Percentiles rank a stretch among this genome's conserved stretches.
Evolutionary conservation across 2,888 invertebrate genomes (phyloP).

Genomic region (Drosophila buzzatii): DNA sequence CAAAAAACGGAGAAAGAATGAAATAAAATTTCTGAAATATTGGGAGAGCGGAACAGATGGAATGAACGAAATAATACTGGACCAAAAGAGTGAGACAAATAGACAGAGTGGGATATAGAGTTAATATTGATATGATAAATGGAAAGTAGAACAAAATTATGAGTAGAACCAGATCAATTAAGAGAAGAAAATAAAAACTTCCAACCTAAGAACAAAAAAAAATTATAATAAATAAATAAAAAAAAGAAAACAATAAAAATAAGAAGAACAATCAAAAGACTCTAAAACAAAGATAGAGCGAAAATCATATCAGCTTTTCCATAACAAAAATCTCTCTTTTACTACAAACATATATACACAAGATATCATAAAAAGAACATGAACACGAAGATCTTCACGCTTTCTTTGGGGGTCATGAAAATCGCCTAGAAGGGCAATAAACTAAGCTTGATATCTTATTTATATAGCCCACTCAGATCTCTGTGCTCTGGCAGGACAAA

Average conservation of each 20-base stretch:
- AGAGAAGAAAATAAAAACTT: not conserved
- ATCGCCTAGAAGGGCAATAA: constrained; percentile 4
- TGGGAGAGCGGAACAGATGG: no score
- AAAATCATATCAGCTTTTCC: not conserved
- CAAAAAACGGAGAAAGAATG: no score
- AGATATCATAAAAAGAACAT: not conserved
- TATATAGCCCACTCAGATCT: not conserved
- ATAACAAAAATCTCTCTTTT: not conserved
- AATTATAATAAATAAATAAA: not conserved
- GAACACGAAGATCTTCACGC: constrained; percentile 1
- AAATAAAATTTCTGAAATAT: no score
- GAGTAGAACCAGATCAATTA: not conserved
- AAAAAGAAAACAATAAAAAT: no score
- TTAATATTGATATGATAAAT: not conserved
- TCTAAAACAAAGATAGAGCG: not conserved
- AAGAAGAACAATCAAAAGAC: not conserved
- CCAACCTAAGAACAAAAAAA: accelerated
- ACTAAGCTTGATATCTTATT: constrained; percentile 8
- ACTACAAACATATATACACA: not conserved
- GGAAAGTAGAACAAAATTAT: not conserved
- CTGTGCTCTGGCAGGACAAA: constrained; percentile 7
- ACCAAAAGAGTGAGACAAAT: no score
- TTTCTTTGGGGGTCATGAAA: constrained; percentile 1
- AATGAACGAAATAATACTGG: no score
- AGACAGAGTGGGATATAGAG: not conserved